Conservation (phyloP, 2,797 vertebrate species). For the Takifugu ocellatus region DNA sequence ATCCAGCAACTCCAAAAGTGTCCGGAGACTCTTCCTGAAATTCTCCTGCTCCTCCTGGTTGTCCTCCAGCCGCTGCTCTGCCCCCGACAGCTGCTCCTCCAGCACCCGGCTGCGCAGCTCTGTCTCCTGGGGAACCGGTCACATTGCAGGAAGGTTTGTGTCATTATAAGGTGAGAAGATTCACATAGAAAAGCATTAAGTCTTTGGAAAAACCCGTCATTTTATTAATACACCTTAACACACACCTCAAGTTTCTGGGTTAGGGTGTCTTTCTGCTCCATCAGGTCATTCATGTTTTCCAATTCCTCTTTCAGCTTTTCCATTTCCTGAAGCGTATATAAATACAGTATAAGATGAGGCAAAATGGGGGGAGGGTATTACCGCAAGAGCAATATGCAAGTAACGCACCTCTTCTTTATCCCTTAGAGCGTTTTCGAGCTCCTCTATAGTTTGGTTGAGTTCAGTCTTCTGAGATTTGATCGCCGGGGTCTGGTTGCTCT, state of each 20-base stretch:
- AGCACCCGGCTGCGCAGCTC: constrained; percentile 92
- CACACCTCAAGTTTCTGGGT: constrained; percentile 92
- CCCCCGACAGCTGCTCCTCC: constrained; percentile 89
- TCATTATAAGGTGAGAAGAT: background rate
- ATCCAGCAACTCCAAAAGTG: constrained; percentile 96
- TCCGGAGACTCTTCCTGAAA: constrained; percentile 97
- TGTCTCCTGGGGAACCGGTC: constrained; percentile 80
- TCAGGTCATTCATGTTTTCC: constrained; percentile 91
- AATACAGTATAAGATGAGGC: constrained; percentile 9
- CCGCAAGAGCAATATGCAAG: background rate
- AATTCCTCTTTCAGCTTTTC: constrained; percentile 94
- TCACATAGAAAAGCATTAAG: background rate
- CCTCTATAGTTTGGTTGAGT: constrained; percentile 97
- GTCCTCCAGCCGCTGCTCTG: constrained; percentile 94
- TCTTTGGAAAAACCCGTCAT: background rate
- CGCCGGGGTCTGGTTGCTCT: constrained; percentile 92
- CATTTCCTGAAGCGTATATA: constrained; percentile 84
- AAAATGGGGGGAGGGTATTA: background rate
- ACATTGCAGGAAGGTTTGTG: background rate
- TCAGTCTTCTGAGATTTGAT: constrained; percentile 97
- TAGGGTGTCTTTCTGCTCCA: constrained; percentile 92
- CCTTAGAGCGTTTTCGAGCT: constrained; percentile 88
- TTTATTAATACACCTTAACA: background rate
- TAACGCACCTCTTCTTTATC: constrained; percentile 88
- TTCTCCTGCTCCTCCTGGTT: constrained; percentile 96